Evolutionary conservation across 2,888 invertebrate species (phyloP), one percentile per base, ranked within the genome.

Genomic region (Drosophila falleni): DNA sequence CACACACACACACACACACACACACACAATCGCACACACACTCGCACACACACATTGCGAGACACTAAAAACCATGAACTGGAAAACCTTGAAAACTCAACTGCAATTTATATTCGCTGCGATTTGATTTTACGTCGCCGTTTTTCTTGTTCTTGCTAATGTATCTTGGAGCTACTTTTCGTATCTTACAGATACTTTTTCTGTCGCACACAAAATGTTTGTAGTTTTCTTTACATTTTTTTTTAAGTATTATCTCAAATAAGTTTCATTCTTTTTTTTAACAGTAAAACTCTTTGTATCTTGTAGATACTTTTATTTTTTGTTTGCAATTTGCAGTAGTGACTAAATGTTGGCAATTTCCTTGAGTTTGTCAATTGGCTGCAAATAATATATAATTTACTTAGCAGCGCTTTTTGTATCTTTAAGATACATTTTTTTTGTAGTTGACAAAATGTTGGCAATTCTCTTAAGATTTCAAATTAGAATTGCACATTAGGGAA

Each of bases 81-180:
- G 91, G 91, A 91, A 92, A 91, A 91, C 91, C 91, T 91, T 91
- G 92, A 91, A 92, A 91, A 88, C 74, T 82, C 82, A 77, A 86
- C 86, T 66, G 77, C 80, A 89, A 88, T 85, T 87, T 88, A 82
- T 77, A 75, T 74, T 74, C 74, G 71, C 68, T 80, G 89, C 75
- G 71, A 78, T 76, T 80, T 75, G 53, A 67, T 70, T 65, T 65
- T 70, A 49, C 64, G 73, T 55, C 60, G 54, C 42, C 49, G 60
- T 56, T 56, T 73, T 60, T 56, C 64, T 70, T 67, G 55, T 50
- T 70, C 65, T 63, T 66, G 62, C 50, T 44, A 26, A 60, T 55
- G 44, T 35, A 63, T 59, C 73, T 74, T 58, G 31, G 15, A 56
- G 37, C 56, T 26, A 46, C 56, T 64, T 60, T 73, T 71, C 66